Percentiles rank a stretch among this genome's conserved stretches.
Evolutionary conservation across 2,113 vertebrate species (phyloP).

Genomic region (Antigone vipio): DNA sequence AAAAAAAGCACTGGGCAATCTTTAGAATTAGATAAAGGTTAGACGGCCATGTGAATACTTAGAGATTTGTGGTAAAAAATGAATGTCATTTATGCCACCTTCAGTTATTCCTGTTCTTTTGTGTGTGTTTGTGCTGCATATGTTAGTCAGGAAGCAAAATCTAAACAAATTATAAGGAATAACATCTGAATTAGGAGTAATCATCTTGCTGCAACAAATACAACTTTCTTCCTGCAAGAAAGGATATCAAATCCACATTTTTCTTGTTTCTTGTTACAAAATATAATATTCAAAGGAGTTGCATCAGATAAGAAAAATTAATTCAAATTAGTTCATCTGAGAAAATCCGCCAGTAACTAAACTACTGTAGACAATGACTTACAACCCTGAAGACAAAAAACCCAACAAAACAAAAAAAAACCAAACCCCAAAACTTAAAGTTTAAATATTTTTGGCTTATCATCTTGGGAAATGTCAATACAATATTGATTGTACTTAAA

Average conservation of each 20-base stretch:
- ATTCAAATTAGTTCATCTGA: background rate
- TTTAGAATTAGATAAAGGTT: background rate
- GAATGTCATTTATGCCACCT: background rate
- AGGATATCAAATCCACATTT: background rate
- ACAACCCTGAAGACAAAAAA: background rate
- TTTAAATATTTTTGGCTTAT: background rate
- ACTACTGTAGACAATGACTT: background rate
- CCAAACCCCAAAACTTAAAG: background rate
- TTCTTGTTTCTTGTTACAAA: background rate
- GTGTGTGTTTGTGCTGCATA: background rate
- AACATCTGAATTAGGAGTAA: background rate
- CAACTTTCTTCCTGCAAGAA: background rate
- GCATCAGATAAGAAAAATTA: background rate
- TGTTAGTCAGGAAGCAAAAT: background rate
- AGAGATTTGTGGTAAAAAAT: background rate
- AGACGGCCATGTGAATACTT: background rate
- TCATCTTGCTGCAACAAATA: background rate
- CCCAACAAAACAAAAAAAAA: too few species aligned
- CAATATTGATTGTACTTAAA: background rate
- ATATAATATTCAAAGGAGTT: background rate
- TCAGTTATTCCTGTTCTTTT: background rate
- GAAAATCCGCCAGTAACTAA: background rate
- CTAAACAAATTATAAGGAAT: background rate
- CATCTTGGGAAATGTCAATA: background rate
- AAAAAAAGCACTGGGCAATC: background rate